Conservation (phyloP, 2,113 vertebrate species). For the Willisornis vidua region DNA sequence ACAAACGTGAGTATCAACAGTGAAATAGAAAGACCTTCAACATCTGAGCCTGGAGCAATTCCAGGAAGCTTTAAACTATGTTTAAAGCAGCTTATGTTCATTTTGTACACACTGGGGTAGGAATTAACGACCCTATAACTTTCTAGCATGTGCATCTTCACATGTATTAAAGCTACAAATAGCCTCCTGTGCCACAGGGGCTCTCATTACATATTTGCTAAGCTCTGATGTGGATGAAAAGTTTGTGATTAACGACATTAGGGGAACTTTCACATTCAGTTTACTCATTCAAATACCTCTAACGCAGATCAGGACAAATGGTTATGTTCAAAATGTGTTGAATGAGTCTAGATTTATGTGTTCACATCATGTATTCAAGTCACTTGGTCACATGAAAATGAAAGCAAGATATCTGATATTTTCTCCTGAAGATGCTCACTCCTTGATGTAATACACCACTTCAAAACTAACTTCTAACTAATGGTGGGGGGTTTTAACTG, state of each 20-base stretch:
- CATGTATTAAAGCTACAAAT: background rate
- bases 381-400: background rate
- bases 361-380: background rate
- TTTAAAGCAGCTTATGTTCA: background rate
- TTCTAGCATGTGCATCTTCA: background rate
- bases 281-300: background rate
- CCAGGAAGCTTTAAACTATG: background rate
- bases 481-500: background rate
- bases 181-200: background rate
- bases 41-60: background rate
- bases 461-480: background rate
- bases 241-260: background rate
- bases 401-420: background rate
- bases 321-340: background rate
- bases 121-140: background rate
- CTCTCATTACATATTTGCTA: background rate
- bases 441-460: background rate
- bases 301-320: background rate
- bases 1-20: background rate
- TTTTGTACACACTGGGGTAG: background rate
- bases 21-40: background rate
- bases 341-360: background rate
- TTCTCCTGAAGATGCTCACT: background rate
- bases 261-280: background rate
- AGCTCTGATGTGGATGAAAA: background rate